Conservation (phyloP, 2,113 vertebrate species). For the Eurypyga helias region DNA sequence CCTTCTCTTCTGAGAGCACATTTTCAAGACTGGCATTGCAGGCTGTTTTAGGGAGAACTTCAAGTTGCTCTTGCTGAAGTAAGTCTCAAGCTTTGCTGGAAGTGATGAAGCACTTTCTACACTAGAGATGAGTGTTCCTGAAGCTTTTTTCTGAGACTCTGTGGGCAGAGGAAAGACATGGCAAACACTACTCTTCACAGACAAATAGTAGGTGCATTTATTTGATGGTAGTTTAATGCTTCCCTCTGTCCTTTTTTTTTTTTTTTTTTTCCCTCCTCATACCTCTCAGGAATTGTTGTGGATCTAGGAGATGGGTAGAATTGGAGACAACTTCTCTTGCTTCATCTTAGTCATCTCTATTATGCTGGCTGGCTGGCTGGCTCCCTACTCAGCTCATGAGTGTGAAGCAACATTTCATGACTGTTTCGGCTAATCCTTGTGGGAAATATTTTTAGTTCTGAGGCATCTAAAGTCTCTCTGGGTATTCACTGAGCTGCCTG, state of each 20-base stretch:
- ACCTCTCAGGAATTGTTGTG: not conserved
- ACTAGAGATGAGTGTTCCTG: not conserved
- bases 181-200: not conserved
- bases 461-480: not conserved
- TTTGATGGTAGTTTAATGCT: not conserved
- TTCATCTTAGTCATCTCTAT: not conserved
- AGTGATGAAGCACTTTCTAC: not conserved
- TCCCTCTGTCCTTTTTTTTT: accelerated
- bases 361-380: not conserved
- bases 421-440: not conserved
- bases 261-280: accelerated
- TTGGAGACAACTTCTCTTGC: not conserved
- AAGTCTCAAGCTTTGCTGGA: not conserved
- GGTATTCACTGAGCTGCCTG: not conserved
- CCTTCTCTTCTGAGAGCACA: not conserved
- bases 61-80: not conserved
- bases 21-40: not conserved
- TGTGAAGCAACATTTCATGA: not conserved
- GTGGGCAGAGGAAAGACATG: not conserved
- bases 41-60: not conserved
- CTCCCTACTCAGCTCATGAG: not conserved
- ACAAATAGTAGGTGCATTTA: not conserved
- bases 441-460: not conserved
- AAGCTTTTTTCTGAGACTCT: not conserved
- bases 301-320: not conserved